phyloP scores from a whole-genome alignment of 2,113 vertebrate genomes.

The Pachyramphus minor region DNA sequence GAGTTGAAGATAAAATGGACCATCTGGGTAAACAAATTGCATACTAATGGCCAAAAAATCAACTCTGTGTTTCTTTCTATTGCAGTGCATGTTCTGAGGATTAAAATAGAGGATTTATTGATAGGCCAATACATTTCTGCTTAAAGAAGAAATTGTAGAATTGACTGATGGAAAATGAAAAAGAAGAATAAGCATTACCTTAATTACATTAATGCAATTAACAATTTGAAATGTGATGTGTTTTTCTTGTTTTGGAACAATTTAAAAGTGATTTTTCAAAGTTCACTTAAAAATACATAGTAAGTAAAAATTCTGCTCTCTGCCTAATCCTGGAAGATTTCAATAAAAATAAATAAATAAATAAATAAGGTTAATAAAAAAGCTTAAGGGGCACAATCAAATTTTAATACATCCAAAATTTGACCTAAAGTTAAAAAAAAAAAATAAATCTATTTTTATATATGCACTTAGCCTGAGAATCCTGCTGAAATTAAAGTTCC shows the following conservation, averaged over 20 bases:
- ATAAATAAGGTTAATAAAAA: background rate
- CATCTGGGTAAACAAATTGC: background rate
- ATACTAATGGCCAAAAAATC: background rate
- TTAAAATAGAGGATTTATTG: background rate
- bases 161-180: background rate
- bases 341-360: background rate
- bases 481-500: background rate
- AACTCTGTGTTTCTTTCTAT: background rate
- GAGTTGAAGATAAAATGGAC: background rate
- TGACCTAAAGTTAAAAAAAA: background rate
- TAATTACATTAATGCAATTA: background rate
- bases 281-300: background rate
- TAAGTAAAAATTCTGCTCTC: background rate
- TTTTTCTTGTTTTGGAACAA: background rate
- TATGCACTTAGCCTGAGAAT: background rate
- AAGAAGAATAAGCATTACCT: background rate
- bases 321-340: background rate
- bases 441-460: background rate
- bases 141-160: background rate
- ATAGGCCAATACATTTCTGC: background rate
- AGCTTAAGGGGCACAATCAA: background rate
- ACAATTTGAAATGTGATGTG: background rate
- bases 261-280: background rate
- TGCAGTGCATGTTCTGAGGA: background rate
- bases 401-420: background rate